Evolutionary conservation across 2,888 invertebrate genomes (phyloP).

Genomic region (Eilema caniola): DNA sequence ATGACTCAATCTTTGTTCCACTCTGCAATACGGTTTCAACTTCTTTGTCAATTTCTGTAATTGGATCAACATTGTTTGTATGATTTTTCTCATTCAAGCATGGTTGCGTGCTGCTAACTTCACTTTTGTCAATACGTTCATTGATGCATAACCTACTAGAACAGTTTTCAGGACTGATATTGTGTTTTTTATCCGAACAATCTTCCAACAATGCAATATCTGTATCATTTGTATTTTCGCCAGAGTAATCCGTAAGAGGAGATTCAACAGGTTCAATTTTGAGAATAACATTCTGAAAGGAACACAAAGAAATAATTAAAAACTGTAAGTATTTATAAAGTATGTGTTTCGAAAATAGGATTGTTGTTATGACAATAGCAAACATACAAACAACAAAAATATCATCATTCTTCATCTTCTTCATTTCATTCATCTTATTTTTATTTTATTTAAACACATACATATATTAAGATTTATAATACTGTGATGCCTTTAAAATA

Average conservation of each 20-base stretch:
- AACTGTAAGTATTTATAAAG: no score
- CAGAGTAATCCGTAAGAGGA: constrained; percentile 79
- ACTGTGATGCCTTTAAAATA: no score
- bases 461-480: no score
- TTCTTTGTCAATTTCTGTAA: constrained; percentile 82
- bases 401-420: no score
- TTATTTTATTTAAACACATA: no score
- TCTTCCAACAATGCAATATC: constrained; percentile 78
- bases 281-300: constrained; percentile 72
- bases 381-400: no score
- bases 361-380: no score
- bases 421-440: no score
- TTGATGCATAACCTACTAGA: constrained; percentile 61
- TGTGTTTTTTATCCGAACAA: constrained; percentile 69
- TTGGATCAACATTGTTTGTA: constrained; percentile 61
- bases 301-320: no score
- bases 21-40: constrained; percentile 83
- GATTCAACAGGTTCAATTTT: constrained; percentile 81
- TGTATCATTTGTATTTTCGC: constrained; percentile 82
- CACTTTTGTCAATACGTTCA: constrained; percentile 71
- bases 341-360: no score
- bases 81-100: constrained; percentile 73
- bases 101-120: constrained; percentile 82
- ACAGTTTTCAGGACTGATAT: constrained; percentile 60
- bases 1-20: constrained; percentile 80